Base-by-base conservation (phyloP, 2,888 invertebrate species). In the Dolichomitus sp. region DNA sequence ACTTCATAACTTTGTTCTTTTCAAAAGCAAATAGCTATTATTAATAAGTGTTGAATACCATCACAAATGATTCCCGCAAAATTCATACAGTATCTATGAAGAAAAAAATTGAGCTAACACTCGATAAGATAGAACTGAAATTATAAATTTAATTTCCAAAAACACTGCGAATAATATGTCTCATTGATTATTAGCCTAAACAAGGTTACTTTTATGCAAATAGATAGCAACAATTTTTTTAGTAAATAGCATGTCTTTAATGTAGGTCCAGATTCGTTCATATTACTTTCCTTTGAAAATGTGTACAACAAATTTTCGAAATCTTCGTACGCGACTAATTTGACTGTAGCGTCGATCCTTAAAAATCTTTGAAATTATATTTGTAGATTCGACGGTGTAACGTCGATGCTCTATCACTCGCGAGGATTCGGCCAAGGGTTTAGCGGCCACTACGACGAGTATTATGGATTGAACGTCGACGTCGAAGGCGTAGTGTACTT, bases 371-470 rank as follows among this genome's bases (percentile, higher is more conserved):
- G 2, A 2, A 23, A 52, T 17, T 37, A 37, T 54, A 74, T 59
- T 68, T 73, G 11, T 86, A 96, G 97, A 90, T 99, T 99, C 94
- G 99, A 99, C 94, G 99, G 99, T 0, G 99, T 99, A 0, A 99
- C 99, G 0, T 99, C 99, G 0, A 99, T 99, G 98, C 92, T 99
- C 91, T 99, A 99, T 94, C 99, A 99, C 94, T 98, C 98, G 19
- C 97, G 99, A 90, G 99, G 99, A 81, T 96, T 98, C 90, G 98
- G 98, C 84, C 96, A 97, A 92, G 98, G 98, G 7, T 98, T 98
- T 93, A 97, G 97, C 81, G 99, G 99, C 0, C 96, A 97, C 93
- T 99, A 99, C 93, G 97, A 98, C 91, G 99, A 99, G 93, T 99
- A 99, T 95, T 99, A 97, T 94, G 98, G 99, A 0, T 94, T 99